Percentiles rank a stretch among this genome's conserved stretches.
phyloP scores from a whole-genome alignment of 2,113 vertebrate species.

The Zosterops hypoxanthus region DNA sequence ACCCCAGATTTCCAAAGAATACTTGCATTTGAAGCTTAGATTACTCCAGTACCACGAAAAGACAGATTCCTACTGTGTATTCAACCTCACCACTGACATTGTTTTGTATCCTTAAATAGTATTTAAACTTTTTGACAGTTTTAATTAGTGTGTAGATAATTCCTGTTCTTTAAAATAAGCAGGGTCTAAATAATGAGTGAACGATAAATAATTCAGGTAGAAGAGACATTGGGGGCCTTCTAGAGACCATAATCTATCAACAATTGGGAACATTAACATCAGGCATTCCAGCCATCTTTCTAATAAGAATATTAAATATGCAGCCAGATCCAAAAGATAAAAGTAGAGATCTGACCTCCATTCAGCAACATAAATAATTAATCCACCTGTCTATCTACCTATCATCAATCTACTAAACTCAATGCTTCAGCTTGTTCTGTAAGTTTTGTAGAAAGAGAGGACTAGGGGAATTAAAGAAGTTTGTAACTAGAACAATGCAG shows the following conservation, averaged over 20 bases:
- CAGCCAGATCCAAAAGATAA: neutral
- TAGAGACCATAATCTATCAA: neutral
- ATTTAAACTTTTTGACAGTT: neutral
- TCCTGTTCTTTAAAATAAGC: slow-evolving; percentile 19
- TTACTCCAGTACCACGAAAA: neutral
- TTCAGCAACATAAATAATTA: slow-evolving; percentile 37
- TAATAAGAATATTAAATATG: slow-evolving; percentile 22
- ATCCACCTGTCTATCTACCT: neutral
- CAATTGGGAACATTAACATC: neutral
- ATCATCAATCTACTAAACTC: neutral
- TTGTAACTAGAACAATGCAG: neutral
- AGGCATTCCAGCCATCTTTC: neutral
- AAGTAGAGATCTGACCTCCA: neutral
- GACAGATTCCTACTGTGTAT: neutral
- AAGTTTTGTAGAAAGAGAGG: neutral
- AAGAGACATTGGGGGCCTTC: neutral
- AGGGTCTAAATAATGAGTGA: slow-evolving; percentile 11
- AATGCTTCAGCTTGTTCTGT: neutral
- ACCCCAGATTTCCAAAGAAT: neutral
- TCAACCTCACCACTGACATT: neutral
- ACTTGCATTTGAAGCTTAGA: neutral
- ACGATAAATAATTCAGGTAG: neutral
- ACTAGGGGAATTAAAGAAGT: neutral
- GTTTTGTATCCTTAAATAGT: neutral
- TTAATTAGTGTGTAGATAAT: slow-evolving; percentile 6